Base-by-base conservation (phyloP, 2,888 invertebrate species). In the Lacanobia wlatinum region DNA sequence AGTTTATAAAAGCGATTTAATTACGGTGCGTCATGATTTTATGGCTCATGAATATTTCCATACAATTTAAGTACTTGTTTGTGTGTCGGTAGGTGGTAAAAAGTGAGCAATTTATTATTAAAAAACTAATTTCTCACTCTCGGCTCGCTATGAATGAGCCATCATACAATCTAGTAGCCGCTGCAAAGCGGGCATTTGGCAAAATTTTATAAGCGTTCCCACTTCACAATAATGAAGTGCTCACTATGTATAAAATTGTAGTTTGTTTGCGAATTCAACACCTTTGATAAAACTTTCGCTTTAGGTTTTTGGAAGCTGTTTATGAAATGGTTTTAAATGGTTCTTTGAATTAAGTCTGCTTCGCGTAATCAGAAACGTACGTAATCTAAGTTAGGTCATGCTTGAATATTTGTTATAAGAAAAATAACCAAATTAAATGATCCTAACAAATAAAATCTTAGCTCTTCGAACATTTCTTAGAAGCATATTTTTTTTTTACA, bases 61-160 rank as follows among this genome's bases (percentile, higher is more conserved):
- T 50, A 55, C 52, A 66, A 56, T 66, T 64, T 58, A 53, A 69
- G 60, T 43, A 40, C 56, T 58, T 61, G 58, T 70, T 69, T 69
- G 52, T n/a, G 28, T 63, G 60, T 55, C 46, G 55, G 66, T 40
- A 10, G 60, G 65, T 58, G 59, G 52, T 55, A 80, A 83, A 85
- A 78, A 62, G 59, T 73, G 70, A 59, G 60, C 58, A 64, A 66
- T 70, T 69, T 73, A 68, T 69, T 85, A 85, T 85, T 86, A 84
- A 86, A 86, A 85, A 85, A 80, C 86, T 86, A 85, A 85, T 85
- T 85, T 84, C 75, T 78, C 76, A 58, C 65, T 74, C 72, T 65
- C 75, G 63, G 58, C 61, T 69, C 69, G 72, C 70, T 75, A 55
- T 84, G 85, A 85, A 84, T 86, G 85, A 77, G 80, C 80, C 65